Base-by-base conservation (phyloP, 2,797 vertebrate species). In the Gambusia yucatana region DNA sequence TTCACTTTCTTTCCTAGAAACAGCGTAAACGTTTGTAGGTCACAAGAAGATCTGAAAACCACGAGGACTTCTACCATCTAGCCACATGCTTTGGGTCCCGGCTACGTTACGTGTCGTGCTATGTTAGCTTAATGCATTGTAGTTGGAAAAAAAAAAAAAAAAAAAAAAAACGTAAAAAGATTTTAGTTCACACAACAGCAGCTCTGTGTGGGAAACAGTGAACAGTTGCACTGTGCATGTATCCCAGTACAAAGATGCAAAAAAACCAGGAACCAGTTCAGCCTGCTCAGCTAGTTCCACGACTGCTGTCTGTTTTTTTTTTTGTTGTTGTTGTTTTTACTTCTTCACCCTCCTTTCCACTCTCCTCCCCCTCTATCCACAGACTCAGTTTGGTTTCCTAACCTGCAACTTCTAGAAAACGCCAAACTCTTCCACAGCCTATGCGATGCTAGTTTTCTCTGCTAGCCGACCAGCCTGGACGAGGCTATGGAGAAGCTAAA, bases 231-330 rank as follows among this genome's bases (percentile, higher is more conserved):
- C 11, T 6, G 25, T 59, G 14, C 10, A 28, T 57, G 63, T 79
- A 81, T 88, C 84, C 85, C 78, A 63, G 70, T 92, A 86, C 81
- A 71, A 77, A 72, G 79, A 76, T 77, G 84, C 89, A 90, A 89
- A 88, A 88, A 91, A 87, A 85, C 82, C 76, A 72, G 78, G 81
- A 95, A 93, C 94, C 65, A 77, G 95, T 75, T 84, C 75, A 80
- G 94, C 95, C 91, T 80, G 95, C 88, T 86, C 71, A 76, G 83
- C 95, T 82, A 70, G 95, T 95, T 94, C 76, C 74, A 78, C 78
- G 30, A 44, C 48, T 3, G 46, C 78, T 17, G 75, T 3, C 39
- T 61, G 11, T 13, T 57, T 46, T n/a, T 57, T 46, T n/a, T 36
- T 30, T 30, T 1, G 25, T 33, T 20, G 55, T 30, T 59, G 11